Base-by-base conservation (phyloP, 2,113 vertebrate species). In the Etia nguti region DNA sequence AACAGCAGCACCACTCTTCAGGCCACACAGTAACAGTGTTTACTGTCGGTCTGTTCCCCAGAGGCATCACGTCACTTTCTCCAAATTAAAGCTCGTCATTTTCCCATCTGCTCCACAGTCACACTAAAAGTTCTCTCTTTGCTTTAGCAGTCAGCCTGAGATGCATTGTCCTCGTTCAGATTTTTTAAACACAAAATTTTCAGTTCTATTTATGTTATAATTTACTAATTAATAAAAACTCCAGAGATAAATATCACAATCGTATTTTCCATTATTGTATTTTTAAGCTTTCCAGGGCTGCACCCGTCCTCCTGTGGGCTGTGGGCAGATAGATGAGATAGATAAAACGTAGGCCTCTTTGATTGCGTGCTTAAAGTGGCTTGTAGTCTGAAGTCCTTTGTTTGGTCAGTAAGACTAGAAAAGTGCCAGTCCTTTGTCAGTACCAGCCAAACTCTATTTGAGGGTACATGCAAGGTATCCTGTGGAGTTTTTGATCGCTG, bases 1-100 rank as follows among this genome's bases (percentile, higher is more conserved):
- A 77, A 22, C 6, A 60, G 26, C 41, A 70, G 83, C 12, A 10
- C 11, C 52, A 50, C 83, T 87, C 79, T 68, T 8, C 57, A 89
- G 85, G 83, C 85, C 90, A 83, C 90, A 86, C 55, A 59, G 36
- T 6, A 7, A 86, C 18, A 87, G 73, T 86, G 86, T 92, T 94
- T 92, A 90, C 56, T 85, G 82, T 70, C 81, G 70, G 81, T 65
- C 85, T 84, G 38, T 82, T 84, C 38, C 38, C 80, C 43, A 84
- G 83, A 88, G 83, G 8, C 6, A 86, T 54, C 54, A 62, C 81
- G 43, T 93, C 87, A 90, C 46, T 75, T 68, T 81, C 86, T 90
- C 75, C 68, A 80, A 87, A 57, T 73, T 18, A 85, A 92, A 89
- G 81, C 88, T 86, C 54, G 24, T 86, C 81, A 29, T 31, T 46